Evolutionary conservation across 2,797 vertebrate genomes (phyloP).

Genomic region (Brachymystax lenok): DNA sequence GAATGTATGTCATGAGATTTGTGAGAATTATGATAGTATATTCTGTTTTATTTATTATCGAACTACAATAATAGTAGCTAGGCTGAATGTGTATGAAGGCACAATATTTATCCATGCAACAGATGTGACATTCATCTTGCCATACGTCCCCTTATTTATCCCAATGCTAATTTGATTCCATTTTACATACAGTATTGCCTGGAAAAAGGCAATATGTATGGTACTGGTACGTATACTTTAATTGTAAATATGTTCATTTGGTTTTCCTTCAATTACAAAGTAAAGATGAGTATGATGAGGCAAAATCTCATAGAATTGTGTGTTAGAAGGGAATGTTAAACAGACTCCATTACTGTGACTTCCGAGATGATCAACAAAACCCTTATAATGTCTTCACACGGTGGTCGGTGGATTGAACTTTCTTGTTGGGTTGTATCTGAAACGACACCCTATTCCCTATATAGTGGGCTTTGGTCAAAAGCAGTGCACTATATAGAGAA

Average conservation of each 20-base stretch:
- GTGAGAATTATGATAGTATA: conserved; percentile 56
- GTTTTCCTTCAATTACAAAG: conserved; percentile 25
- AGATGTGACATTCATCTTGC: conserved; percentile 80
- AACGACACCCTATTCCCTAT: background rate
- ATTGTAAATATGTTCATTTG: conserved; percentile 21
- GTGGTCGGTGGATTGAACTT: background rate
- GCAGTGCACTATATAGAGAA: background rate
- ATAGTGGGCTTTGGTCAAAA: background rate
- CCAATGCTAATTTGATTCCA: conserved; percentile 66
- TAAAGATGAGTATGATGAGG: background rate
- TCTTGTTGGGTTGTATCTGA: background rate
- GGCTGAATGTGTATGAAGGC: conserved; percentile 76
- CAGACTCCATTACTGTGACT: conserved; percentile 25
- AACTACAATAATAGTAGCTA: conserved; percentile 66
- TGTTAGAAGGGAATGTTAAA: conserved; percentile 17
- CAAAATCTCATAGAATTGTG: conserved; percentile 6
- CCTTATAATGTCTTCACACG: background rate
- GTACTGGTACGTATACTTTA: conserved; percentile 67
- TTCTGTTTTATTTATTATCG: conserved; percentile 77
- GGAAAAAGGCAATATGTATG: conserved; percentile 69
- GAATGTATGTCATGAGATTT: conserved; percentile 73
- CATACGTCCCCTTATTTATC: conserved; percentile 72
- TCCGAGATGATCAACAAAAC: background rate
- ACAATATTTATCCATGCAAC: conserved; percentile 79
- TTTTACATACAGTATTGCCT: conserved; percentile 58